Conservation (phyloP, 2,797 vertebrate species). For the Pogoniulus pusillus region DNA sequence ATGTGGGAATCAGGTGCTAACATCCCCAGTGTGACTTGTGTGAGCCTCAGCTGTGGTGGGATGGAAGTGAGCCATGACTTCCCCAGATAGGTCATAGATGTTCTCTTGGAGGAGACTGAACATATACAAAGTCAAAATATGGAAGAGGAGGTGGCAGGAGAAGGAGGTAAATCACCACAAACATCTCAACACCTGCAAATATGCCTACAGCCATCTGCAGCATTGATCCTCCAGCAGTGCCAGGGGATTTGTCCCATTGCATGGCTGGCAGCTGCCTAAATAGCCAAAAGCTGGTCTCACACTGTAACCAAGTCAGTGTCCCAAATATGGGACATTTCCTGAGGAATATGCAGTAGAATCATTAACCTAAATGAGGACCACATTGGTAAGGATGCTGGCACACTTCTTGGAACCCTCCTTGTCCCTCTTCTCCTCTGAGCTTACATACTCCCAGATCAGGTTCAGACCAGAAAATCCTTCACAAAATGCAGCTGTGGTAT, state of each 20-base stretch:
- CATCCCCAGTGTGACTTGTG: neutral
- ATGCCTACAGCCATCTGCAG: neutral
- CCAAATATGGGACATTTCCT: neutral
- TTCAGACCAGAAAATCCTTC: neutral
- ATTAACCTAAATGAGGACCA: neutral
- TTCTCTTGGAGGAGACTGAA: neutral
- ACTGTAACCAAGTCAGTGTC: neutral
- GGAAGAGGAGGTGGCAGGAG: neutral
- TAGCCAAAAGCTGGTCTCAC: neutral
- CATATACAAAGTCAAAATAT: neutral
- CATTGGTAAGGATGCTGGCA: rapidly evolving
- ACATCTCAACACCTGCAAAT: neutral
- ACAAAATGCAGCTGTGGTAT: rapidly evolving
- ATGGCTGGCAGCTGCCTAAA: neutral
- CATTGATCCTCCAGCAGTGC: neutral
- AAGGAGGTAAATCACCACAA: neutral
- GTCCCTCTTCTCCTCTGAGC: too few relatives aligned
- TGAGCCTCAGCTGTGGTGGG: neutral
- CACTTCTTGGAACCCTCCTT: neutral
- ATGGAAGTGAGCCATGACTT: neutral
- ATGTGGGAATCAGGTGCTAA: neutral
- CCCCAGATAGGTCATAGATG: neutral
- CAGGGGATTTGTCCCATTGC: neutral
- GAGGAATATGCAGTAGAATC: neutral
- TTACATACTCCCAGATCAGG: neutral